Percentiles rank a stretch among this genome's conserved stretches.
phyloP scores from a whole-genome alignment of 1,140 invertebrate species.

The Phortica variegata region DNA sequence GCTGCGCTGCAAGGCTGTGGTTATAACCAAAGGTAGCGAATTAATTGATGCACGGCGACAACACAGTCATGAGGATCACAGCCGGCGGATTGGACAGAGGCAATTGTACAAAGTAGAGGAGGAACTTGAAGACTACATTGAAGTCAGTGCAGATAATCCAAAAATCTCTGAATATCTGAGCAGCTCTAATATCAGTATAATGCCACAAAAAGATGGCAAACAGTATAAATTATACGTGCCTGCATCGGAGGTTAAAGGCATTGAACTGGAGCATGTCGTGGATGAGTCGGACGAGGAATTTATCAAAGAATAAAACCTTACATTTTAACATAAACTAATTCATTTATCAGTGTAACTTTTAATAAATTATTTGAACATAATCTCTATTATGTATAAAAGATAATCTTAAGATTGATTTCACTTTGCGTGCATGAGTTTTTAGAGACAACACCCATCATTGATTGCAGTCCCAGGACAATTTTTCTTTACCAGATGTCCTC shows the following conservation, averaged over 20 bases:
- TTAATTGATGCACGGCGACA: conserved; percentile 32
- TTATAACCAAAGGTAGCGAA: conserved; percentile 36
- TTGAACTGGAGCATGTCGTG: conserved; percentile 37
- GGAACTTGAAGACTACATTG: conserved; percentile 46
- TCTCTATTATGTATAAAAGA: too few relatives aligned
- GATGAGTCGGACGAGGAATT: conserved; percentile 23
- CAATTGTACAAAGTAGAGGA: conserved; percentile 40
- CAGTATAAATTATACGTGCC: conserved; percentile 44
- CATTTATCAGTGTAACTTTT: too few relatives aligned
- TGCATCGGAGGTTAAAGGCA: conserved; percentile 39
- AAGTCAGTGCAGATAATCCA: conserved; percentile 40
- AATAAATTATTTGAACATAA: too few relatives aligned
- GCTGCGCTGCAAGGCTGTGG: conserved; percentile 44
- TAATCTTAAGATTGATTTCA: too few relatives aligned
- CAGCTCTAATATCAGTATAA: conserved; percentile 45
- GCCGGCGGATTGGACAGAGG: conserved; percentile 29
- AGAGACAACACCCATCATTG: too few relatives aligned
- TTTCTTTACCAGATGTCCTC: too few relatives aligned
- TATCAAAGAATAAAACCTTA: background rate
- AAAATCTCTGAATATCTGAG: conserved; percentile 42
- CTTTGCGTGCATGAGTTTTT: too few relatives aligned
- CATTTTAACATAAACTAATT: too few relatives aligned
- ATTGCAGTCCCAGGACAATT: too few relatives aligned
- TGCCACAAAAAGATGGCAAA: conserved; percentile 43
- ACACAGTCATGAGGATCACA: conserved; percentile 41